A percentile compares a stretch with the other conserved stretches of the same genome.
Evolutionary conservation across 1,140 invertebrate genomes (phyloP).

Genomic region (Sipha flava): DNA sequence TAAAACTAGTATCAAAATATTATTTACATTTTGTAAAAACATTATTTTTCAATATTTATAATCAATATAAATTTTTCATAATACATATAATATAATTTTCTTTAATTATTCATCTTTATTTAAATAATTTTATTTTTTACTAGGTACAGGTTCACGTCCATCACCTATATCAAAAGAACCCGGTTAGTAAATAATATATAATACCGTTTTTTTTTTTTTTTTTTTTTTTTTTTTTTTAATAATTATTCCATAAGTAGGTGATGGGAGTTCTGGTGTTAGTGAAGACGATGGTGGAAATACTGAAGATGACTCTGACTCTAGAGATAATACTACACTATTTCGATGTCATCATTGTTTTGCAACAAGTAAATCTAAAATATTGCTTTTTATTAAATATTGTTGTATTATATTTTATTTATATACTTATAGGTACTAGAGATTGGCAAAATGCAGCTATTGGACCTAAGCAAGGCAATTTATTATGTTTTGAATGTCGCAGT

Average conservation of each 20-base stretch:
- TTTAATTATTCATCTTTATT: neutral
- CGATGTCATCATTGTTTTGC: constrained; percentile 47
- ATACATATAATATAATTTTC: no score
- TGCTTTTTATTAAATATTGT: neutral
- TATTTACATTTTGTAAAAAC: no score
- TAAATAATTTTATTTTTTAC: neutral
- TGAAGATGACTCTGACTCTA: constrained; percentile 86
- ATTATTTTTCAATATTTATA: no score
- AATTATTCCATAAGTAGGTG: constrained; percentile 42
- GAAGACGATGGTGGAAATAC: constrained; percentile 92
- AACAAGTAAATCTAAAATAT: constrained; percentile 49
- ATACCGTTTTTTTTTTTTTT: no score
- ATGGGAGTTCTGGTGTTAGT: constrained; percentile 69
- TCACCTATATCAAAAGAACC: constrained; percentile 43
- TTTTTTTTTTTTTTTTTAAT: neutral
- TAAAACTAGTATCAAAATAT: no score
- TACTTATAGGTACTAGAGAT: constrained; percentile 55
- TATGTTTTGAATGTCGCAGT: constrained; percentile 73
- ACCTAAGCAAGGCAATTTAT: constrained; percentile 60
- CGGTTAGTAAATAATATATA: constrained; percentile 38
- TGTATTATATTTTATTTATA: constrained; percentile 46
- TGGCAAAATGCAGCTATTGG: constrained; percentile 62
- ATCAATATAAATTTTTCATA: no score
- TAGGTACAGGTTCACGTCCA: constrained; percentile 39
- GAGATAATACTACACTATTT: constrained; percentile 50